Base-by-base conservation (phyloP, 2,797 vertebrate genomes). In the Poeciliopsis turneri region DNA sequence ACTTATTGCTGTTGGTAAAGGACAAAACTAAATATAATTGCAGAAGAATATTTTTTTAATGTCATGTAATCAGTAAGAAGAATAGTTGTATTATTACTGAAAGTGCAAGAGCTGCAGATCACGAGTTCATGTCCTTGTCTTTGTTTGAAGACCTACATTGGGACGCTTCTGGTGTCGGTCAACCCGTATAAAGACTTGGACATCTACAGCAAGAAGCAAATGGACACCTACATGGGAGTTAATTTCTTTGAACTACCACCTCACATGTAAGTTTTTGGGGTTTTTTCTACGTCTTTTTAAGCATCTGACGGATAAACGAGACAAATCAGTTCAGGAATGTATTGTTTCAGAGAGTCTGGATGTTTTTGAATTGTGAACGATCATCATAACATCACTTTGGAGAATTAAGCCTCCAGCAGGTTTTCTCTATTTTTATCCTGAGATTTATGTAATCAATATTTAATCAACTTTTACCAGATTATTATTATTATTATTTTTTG, bases 231-330 rank as follows among this genome's bases (percentile, higher is more conserved):
- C 80, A 97, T 97, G 95, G 97, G 97, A 6, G 97, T 98, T 28
- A 99, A 97, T 91, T 98, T 99, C 82, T 99, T 98, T 82, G 98
- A 99, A 84, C 95, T 99, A 72, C 98, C 98, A 20, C 98, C 98
- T 33, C 98, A 99, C 72, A 96, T 99, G 98, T 99, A 89, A 96
- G 97, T 55, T 47, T 76, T 15, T 64, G 68, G 12, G 12, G 0
- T 46, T 25, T 68, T n/a, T 16, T 69, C 5, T 69, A n/a, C 15
- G n/a, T 5, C 5, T 69, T 43, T 36, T n/a, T 7, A 43, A 69
- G n/a, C 12, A 69, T 23, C 8, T n/a, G 39, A 3, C 4, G 7
- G 1, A 69, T n/a, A 61, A 18, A n/a, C 0, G 0, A 61, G 30
- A 28, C 33, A 30, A 28, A 30, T 33, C 33, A 28, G 3, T 20